Evolutionary conservation across 2,888 invertebrate genomes (phyloP), one percentile per base, ranked within the genome.

Genomic region (Ectemnius cavifrons): DNA sequence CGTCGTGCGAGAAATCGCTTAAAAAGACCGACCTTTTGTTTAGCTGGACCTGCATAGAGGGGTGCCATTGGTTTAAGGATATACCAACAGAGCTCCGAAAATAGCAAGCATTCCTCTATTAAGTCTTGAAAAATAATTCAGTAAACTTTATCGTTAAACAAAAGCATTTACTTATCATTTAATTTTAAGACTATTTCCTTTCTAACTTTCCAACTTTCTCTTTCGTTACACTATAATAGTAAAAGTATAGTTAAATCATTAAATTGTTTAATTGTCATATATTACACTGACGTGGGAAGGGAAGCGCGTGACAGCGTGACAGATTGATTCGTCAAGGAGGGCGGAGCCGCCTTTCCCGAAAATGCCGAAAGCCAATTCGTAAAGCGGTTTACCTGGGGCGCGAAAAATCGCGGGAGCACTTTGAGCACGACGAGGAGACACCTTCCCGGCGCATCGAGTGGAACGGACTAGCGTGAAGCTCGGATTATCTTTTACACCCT

Each of bases 401-500:
- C 63, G 65, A 71, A 71, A 63, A 75, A 63, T 62, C 47, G 45
- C 28, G 16, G 49, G 71, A 65, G 63, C 68, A 77, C 66, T 65
- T 28, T 37, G 37, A 37, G 47, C 23, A 14, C 4, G 52, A 45
- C 23, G 28, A 18, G 28, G 49, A 63, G 52, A 56, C 56, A 49
- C 59, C 13, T 16, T 61, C 37, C 45, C 45, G 61, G 47, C 60
- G 20, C 60, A 70, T 16, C 56, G 61, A 62, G 58, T 70, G 70
- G 74, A 77, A 77, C 76, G 64, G 64, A 77, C 67, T 75, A 68
- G 77, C 75, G 67, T 75, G 75, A 77, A 75, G 65, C 67, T 47
- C 27, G 71, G 71, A 77, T 77, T 75, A 75, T 77, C 71, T 60
- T 63, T 63, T 77, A 71, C 75, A 77, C 77, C 77, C 77, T 77